Percentiles rank a stretch among this genome's conserved stretches.
Conservation (phyloP, 2,888 invertebrate species). For the Bembecia ichneumoniformis region DNA sequence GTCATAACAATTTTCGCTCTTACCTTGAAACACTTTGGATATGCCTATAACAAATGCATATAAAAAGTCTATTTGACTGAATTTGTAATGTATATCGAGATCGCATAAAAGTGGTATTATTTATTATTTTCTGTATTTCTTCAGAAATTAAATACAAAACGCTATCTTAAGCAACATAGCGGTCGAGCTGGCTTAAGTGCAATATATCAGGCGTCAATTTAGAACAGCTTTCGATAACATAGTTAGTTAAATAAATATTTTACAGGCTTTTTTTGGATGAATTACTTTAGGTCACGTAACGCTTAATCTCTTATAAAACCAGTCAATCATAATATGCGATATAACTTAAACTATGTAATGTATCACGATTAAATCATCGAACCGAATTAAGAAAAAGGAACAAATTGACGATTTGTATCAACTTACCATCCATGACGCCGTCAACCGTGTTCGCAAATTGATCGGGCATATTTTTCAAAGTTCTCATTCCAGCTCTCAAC, state of each 20-base stretch:
- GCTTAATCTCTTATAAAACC: too few relatives aligned
- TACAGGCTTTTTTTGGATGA: too few relatives aligned
- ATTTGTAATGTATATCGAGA: background rate
- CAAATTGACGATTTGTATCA: background rate
- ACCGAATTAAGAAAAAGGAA: background rate
- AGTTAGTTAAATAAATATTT: too few relatives aligned
- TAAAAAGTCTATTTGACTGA: background rate
- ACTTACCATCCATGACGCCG: slow-evolving; percentile 82
- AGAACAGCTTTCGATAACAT: too few relatives aligned
- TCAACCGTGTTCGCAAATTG: slow-evolving; percentile 88
- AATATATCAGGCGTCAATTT: too few relatives aligned
- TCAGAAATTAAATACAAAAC: background rate
- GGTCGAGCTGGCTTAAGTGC: too few relatives aligned
- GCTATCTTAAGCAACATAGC: too few relatives aligned
- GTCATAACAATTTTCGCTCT: slow-evolving; percentile 44
- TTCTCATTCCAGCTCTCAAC: slow-evolving; percentile 85
- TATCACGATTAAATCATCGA: background rate
- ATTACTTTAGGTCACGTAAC: too few relatives aligned
- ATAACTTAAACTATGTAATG: too few relatives aligned
- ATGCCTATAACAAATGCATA: slow-evolving; percentile 47
- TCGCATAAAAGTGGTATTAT: background rate
- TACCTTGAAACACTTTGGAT: slow-evolving; percentile 81
- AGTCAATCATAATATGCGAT: too few relatives aligned
- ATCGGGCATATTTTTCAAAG: slow-evolving; percentile 91
- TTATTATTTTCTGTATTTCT: background rate